Evolutionary conservation across 2,113 vertebrate genomes (phyloP).

Genomic region (Sphaerodactylus townsendi): DNA sequence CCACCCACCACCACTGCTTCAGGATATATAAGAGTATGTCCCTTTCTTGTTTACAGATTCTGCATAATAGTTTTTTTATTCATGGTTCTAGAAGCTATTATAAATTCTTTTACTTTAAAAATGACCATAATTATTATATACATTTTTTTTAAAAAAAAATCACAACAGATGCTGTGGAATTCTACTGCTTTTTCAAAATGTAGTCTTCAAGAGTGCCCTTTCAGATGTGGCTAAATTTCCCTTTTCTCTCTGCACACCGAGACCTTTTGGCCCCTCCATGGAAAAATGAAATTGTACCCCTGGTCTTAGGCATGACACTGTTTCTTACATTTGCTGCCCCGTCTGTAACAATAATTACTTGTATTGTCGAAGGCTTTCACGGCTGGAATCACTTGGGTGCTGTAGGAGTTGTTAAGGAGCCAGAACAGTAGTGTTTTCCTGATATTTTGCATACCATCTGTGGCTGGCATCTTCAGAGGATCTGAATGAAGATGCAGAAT

Average conservation of each 20-base stretch:
- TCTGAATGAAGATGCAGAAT: no score
- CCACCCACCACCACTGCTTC: background rate
- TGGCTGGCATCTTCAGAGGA: no score
- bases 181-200: background rate
- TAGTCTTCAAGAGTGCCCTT: background rate
- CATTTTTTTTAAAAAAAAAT: background rate
- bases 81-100: background rate
- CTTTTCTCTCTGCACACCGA: background rate
- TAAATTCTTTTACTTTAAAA: background rate
- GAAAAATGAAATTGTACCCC: background rate
- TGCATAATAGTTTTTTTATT: background rate
- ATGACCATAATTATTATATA: no score
- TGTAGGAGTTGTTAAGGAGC: no score
- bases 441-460: no score
- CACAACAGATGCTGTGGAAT: background rate
- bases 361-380: no score
- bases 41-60: background rate
- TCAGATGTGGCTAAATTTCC: background rate
- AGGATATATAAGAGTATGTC: background rate
- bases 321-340: background rate
- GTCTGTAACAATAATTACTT: no score
- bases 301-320: background rate
- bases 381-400: no score
- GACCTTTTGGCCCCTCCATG: background rate
- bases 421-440: no score